phyloP scores from a whole-genome alignment of 2,113 vertebrate species.

The Bolborhynchus lineola region DNA sequence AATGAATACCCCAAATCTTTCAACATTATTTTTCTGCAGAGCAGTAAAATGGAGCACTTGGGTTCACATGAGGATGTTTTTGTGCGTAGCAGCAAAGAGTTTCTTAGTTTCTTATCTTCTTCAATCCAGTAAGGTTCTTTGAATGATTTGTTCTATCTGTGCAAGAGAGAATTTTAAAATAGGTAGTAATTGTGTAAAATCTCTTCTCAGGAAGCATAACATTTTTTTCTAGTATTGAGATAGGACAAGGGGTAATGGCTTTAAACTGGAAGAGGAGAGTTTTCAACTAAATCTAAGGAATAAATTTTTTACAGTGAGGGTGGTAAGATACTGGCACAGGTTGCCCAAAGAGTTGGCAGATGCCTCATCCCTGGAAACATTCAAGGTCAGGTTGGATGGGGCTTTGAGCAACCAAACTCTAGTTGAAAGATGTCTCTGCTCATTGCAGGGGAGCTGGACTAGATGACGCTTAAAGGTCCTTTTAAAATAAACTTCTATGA shows the following conservation, averaged over 20 bases:
- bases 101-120: not conserved
- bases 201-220: not conserved
- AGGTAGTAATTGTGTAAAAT: not conserved
- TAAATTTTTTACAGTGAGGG: not conserved
- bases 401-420: not conserved
- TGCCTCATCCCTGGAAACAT: not conserved
- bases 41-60: not conserved
- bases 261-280: not conserved
- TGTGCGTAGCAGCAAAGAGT: not conserved
- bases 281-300: not conserved
- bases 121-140: not conserved
- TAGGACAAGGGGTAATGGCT: not conserved
- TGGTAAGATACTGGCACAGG: not conserved
- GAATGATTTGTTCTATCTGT: not conserved
- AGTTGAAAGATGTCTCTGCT: not conserved
- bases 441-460: not conserved
- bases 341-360: not conserved
- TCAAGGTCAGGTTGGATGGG: not conserved
- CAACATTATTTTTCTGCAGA: not conserved
- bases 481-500: not conserved
- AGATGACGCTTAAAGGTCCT: not conserved
- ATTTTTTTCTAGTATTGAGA: not conserved
- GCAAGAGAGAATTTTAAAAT: not conserved
- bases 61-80: not conserved
- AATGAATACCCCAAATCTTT: not conserved